phyloP scores from a whole-genome alignment of 2,797 vertebrate genomes.

The Nannoperca australis region DNA sequence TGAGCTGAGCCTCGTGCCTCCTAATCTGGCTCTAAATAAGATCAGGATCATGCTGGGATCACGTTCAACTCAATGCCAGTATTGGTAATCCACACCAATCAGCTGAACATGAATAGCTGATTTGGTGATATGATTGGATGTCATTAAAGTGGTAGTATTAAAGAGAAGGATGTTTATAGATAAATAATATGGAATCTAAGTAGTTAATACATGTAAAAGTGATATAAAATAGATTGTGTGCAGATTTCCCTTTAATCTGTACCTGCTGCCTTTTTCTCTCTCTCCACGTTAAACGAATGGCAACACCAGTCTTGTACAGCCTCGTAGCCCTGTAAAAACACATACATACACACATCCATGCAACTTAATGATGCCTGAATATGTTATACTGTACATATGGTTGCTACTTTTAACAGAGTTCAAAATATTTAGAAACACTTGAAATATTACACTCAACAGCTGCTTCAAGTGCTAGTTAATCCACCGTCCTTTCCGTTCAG shows the following conservation, averaged over 20 bases:
- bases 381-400: conserved; percentile 24
- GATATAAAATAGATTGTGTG: neutral
- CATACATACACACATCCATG: neutral
- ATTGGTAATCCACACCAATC: conserved; percentile 71
- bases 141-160: neutral
- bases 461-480: conserved; percentile 65
- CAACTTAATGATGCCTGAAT: conserved; percentile 16
- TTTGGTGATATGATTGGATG: conserved; percentile 36
- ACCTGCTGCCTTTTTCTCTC: neutral
- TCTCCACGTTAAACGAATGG: conserved; percentile 6
- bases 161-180: neutral
- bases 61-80: conserved; percentile 66
- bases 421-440: conserved; percentile 52
- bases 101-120: conserved; percentile 57
- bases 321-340: conserved; percentile 1
- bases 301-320: neutral
- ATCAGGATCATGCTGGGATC: conserved; percentile 77
- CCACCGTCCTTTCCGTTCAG: conserved; percentile 37
- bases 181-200: conserved; percentile 17
- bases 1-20: conserved; percentile 60
- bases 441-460: conserved; percentile 59
- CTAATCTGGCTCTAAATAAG: conserved; percentile 80
- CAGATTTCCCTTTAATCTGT: conserved; percentile 11
- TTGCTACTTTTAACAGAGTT: conserved; percentile 44
- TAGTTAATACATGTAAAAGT: conserved; percentile 4